phyloP scores from a whole-genome alignment of 2,888 invertebrate genomes.

The Trichacis sp. region DNA sequence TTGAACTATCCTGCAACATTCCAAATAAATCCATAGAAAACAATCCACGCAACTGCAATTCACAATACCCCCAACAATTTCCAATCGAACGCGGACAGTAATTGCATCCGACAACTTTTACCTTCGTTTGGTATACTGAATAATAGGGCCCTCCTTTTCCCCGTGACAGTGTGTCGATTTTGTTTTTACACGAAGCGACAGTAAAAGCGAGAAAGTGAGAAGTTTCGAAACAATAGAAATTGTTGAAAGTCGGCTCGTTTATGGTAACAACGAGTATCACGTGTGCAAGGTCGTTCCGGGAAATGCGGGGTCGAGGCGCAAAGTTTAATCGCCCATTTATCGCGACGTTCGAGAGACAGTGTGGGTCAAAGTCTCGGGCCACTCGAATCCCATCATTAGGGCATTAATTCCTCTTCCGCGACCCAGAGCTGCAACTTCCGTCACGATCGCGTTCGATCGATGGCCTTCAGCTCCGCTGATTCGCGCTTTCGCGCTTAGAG shows the following conservation, averaged over 20 bases:
- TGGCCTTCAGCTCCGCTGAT: slow-evolving; percentile 43
- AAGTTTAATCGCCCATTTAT: slow-evolving; percentile 56
- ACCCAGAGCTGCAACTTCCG: slow-evolving; percentile 38
- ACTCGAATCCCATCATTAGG: slow-evolving; percentile 15
- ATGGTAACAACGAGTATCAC: slow-evolving; percentile 36
- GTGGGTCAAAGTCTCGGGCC: slow-evolving; percentile 11
- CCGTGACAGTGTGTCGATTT: background rate
- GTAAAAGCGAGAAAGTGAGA: slow-evolving; percentile 44
- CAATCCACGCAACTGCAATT: no score
- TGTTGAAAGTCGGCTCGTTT: slow-evolving; percentile 42
- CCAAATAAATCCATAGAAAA: no score
- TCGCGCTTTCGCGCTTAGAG: slow-evolving; percentile 50
- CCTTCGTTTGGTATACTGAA: background rate
- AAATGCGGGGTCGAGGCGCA: slow-evolving; percentile 52
- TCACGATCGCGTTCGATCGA: slow-evolving; percentile 43
- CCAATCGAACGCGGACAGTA: no score
- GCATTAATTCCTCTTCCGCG: slow-evolving; percentile 41
- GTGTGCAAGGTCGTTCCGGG: slow-evolving; percentile 45
- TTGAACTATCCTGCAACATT: no score
- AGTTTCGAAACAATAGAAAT: slow-evolving; percentile 39
- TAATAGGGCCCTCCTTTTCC: background rate
- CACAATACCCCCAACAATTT: no score
- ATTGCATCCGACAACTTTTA: background rate
- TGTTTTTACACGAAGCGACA: background rate
- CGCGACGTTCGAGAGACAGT: slow-evolving; percentile 43